Percentiles rank a stretch among this genome's conserved stretches.
Conservation (phyloP, 2,888 invertebrate species). For the Scaptomyza cyrtandrae region DNA sequence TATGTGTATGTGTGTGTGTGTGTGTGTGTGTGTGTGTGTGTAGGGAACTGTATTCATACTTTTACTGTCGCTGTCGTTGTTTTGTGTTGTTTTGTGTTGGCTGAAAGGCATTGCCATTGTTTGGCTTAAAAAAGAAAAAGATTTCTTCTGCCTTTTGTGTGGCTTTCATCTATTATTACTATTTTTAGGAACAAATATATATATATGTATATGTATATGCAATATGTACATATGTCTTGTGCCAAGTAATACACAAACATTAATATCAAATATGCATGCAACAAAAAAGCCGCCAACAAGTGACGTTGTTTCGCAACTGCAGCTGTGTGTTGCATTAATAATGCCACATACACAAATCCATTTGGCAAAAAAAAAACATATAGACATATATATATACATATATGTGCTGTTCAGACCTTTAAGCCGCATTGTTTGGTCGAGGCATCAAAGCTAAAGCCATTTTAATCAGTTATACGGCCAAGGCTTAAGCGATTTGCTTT, state of each 20-base stretch:
- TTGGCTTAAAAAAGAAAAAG: constrained; percentile 35
- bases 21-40: constrained; percentile 22
- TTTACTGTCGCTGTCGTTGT: constrained; percentile 10
- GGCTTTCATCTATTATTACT: constrained; percentile 45
- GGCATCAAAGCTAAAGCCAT: constrained; percentile 64
- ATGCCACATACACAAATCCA: constrained; percentile 49
- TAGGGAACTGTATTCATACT: constrained; percentile 25
- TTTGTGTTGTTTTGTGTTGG: constrained; percentile 59
- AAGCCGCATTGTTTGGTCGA: constrained; percentile 36
- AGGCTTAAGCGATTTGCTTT: constrained; percentile 61
- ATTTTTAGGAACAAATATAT: constrained; percentile 17
- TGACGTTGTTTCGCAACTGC: constrained; percentile 46
- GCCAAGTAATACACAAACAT: constrained; percentile 63
- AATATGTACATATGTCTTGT: constrained; percentile 11
- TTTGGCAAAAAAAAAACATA: constrained; percentile 46
- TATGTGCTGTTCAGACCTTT: neutral
- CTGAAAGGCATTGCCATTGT: constrained; percentile 43
- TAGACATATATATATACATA: neutral
- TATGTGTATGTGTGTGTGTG: constrained; percentile 24
- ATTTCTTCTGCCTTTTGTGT: constrained; percentile 31
- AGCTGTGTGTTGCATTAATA: constrained; percentile 38
- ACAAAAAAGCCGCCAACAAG: constrained; percentile 44
- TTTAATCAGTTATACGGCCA: constrained; percentile 66
- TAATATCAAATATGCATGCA: constrained; percentile 74
- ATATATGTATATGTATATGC: constrained; percentile 11